Percentiles rank a stretch among this genome's conserved stretches.
Evolutionary conservation across 2,113 vertebrate genomes (phyloP).

Genomic region (Lophotis ruficrista): DNA sequence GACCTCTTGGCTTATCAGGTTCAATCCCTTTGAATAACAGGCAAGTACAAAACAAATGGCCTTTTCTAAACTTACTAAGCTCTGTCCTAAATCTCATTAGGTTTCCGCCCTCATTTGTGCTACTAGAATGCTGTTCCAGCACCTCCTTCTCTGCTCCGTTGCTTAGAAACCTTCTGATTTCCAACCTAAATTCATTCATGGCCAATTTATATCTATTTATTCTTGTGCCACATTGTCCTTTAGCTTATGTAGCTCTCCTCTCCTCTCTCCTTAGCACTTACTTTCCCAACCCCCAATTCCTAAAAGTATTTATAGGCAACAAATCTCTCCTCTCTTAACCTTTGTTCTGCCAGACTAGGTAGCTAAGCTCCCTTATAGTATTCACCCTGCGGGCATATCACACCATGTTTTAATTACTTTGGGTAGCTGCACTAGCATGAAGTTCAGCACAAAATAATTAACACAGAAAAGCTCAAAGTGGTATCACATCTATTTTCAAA

Average conservation of each 20-base stretch:
- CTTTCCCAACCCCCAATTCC: slow-evolving; percentile 29
- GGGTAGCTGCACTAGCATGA: slow-evolving; percentile 38
- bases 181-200: slow-evolving; percentile 59
- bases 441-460: slow-evolving; percentile 49
- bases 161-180: slow-evolving; percentile 69
- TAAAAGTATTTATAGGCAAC: slow-evolving; percentile 61
- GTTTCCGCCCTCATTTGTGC: not conserved
- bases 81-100: slow-evolving; percentile 59
- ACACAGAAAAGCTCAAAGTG: not conserved
- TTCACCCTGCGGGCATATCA: slow-evolving; percentile 41
- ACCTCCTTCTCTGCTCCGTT: slow-evolving; percentile 47
- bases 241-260: slow-evolving; percentile 36
- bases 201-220: slow-evolving; percentile 70
- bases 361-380: slow-evolving; percentile 38
- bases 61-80: slow-evolving; percentile 55
- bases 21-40: slow-evolving; percentile 37
- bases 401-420: slow-evolving; percentile 20
- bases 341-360: slow-evolving; percentile 59
- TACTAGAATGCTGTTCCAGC: slow-evolving; percentile 38
- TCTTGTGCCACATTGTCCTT: slow-evolving; percentile 58
- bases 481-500: not conserved
- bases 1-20: slow-evolving; percentile 29
- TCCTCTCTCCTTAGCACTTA: slow-evolving; percentile 29
- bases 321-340: slow-evolving; percentile 59
- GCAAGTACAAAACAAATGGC: slow-evolving; percentile 47